Conservation (phyloP, 2,113 vertebrate species). For the Eleginops maclovinus region DNA sequence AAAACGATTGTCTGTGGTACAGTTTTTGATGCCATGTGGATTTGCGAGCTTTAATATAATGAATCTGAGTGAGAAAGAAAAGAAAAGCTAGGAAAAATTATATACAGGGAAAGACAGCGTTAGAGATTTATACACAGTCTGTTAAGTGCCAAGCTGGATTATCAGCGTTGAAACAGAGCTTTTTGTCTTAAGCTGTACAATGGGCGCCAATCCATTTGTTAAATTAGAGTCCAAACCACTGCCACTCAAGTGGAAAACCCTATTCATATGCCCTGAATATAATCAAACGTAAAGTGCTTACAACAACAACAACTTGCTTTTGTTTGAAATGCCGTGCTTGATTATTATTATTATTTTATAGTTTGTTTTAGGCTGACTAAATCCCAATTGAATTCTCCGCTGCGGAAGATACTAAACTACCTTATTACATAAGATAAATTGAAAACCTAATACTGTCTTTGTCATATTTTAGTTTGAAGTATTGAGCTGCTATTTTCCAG, state of each 20-base stretch:
- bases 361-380: constrained; percentile 40
- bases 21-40: constrained; percentile 70
- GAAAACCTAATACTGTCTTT: background rate
- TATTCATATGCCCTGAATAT: constrained; percentile 77
- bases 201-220: constrained; percentile 83
- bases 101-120: constrained; percentile 80
- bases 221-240: constrained; percentile 80
- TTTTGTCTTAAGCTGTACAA: constrained; percentile 82
- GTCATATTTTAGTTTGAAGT: constrained; percentile 18
- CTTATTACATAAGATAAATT: constrained; percentile 18
- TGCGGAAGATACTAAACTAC: background rate
- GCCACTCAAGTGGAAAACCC: constrained; percentile 79
- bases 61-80: constrained; percentile 69
- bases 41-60: constrained; percentile 71
- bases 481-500: constrained; percentile 29
- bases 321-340: constrained; percentile 38
- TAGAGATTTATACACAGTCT: constrained; percentile 83
- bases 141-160: constrained; percentile 79
- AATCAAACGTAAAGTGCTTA: constrained; percentile 84
- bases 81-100: constrained; percentile 71
- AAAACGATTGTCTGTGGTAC: constrained; percentile 76
- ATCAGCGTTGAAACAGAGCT: constrained; percentile 84
- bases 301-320: constrained; percentile 70
- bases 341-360: constrained; percentile 36
- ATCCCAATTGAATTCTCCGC: constrained; percentile 16